phyloP scores from a whole-genome alignment of 2,113 vertebrate species.

The Tauraco erythrolophus region DNA sequence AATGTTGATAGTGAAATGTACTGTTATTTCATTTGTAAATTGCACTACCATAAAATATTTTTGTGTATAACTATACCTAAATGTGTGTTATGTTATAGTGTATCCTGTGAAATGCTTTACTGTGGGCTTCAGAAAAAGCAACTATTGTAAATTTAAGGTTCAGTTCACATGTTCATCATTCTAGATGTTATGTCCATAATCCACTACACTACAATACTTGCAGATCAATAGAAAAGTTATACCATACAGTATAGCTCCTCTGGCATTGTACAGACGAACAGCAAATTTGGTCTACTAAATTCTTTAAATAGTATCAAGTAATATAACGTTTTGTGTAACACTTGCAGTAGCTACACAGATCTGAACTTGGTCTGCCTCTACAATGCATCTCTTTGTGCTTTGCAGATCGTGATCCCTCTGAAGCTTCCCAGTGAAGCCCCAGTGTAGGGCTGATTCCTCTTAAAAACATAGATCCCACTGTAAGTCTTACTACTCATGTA shows the following conservation, averaged over 20 bases:
- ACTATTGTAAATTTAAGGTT: not conserved
- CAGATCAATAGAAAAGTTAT: not conserved
- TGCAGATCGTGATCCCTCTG: not conserved
- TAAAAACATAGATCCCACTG: not conserved
- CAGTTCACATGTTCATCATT: not conserved
- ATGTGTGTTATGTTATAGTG: not conserved
- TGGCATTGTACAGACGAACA: not conserved
- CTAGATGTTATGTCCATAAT: not conserved
- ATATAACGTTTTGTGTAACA: not conserved
- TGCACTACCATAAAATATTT: not conserved
- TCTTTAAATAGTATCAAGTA: not conserved
- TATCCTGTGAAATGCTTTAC: not conserved
- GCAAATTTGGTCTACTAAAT: not conserved
- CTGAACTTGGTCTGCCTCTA: not conserved
- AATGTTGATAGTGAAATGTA: not conserved
- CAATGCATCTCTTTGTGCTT: not conserved
- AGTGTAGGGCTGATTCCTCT: not conserved
- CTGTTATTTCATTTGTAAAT: not conserved
- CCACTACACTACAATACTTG: not conserved
- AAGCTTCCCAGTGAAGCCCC: not conserved
- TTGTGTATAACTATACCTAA: not conserved
- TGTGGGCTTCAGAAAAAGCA: not conserved
- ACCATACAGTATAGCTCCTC: not conserved
- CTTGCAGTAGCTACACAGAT: not conserved
- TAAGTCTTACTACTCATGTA: not conserved